Conservation (phyloP, 2,888 invertebrate genomes). For the Drosophila setosimentum region DNA sequence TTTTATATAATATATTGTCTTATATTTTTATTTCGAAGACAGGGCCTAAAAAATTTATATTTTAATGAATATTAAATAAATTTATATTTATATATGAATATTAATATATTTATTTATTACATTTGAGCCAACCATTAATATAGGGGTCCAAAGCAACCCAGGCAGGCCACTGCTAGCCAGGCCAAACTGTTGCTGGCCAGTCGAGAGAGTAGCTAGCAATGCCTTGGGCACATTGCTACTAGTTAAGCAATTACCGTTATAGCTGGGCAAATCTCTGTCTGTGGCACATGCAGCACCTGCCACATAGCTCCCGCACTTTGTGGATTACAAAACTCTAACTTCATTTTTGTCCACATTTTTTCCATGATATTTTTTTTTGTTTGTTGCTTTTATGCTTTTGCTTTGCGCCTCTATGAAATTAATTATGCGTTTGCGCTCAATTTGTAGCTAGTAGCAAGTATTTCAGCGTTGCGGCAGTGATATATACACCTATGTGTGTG, state of each 20-base stretch:
- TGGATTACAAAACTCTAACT: conserved; percentile 76
- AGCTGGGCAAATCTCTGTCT: conserved; percentile 29
- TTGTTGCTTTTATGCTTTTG: neutral
- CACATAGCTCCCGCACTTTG: conserved; percentile 58
- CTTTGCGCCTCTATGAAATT: conserved; percentile 64
- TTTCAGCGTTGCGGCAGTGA: conserved; percentile 32
- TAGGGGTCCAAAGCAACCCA: neutral
- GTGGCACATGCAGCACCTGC: conserved; percentile 40
- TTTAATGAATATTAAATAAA: neutral
- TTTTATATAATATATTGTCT: neutral
- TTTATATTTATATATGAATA: no score
- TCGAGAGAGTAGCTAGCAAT: conserved; percentile 8
- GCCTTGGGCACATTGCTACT: conserved; percentile 30
- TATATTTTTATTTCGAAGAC: neutral
- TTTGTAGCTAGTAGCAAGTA: conserved; percentile 79
- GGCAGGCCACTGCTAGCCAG: neutral
- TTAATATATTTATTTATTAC: neutral
- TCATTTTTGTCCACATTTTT: conserved; percentile 62
- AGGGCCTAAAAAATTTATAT: no score
- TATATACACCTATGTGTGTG: conserved; percentile 16
- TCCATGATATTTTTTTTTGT: conserved; percentile 43
- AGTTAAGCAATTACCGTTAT: conserved; percentile 68
- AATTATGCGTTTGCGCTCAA: conserved; percentile 83
- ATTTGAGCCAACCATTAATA: neutral
- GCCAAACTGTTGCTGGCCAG: conserved; percentile 42